Evolutionary conservation across 2,888 invertebrate genomes (phyloP), one percentile per base, ranked within the genome.

Genomic region (Bunonema sp.): DNA sequence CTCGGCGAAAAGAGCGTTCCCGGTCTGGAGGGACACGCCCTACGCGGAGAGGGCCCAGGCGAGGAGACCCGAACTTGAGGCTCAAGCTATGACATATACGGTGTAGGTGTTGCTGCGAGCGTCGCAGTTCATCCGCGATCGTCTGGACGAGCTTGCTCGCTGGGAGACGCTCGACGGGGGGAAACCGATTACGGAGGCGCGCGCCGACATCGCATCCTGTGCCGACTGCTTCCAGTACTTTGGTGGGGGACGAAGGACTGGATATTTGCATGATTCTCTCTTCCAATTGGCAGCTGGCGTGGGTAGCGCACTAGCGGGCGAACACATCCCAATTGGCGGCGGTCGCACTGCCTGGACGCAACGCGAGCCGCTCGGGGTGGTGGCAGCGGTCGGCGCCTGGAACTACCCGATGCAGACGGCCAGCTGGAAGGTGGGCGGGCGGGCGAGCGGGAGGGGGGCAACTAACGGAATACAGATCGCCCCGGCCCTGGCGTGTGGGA

Each of bases 351-450:
- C 72, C 8, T 72, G 73, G 60, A 74, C 76, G 2, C 59, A 71
- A 4, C 53, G 74, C 16, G 75, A 76, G 50, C 74, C 77, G 1
- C 57, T 77, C 8, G 77, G 77, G 2, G 75, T 77, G 2, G 71
- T 75, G 19, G 76, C 70, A 2, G 75, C 72, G 10, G 74, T 77
- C 31, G 76, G 68, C 3, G 77, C 77, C 2, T 77, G 77, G 76
- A 77, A 77, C 60, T 77, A 74, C 59, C 77, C 77, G 2, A 72
- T 77, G 52, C 76, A 72, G 56, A 74, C 73, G 62, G 72, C 71
- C 2, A 46, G 67, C 2, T 74, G 72, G 72, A 75, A 74, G n/a
- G n/a, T n/a, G n/a, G n/a, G n/a, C n/a, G n/a, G n/a, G n/a, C n/a
- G n/a, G n/a, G n/a, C n/a, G n/a, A n/a, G n/a, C n/a, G n/a, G n/a